A percentile compares a stretch with the other conserved stretches of the same genome.
phyloP scores from a whole-genome alignment of 2,797 vertebrate genomes.

The Pantherophis alleghaniensis region DNA sequence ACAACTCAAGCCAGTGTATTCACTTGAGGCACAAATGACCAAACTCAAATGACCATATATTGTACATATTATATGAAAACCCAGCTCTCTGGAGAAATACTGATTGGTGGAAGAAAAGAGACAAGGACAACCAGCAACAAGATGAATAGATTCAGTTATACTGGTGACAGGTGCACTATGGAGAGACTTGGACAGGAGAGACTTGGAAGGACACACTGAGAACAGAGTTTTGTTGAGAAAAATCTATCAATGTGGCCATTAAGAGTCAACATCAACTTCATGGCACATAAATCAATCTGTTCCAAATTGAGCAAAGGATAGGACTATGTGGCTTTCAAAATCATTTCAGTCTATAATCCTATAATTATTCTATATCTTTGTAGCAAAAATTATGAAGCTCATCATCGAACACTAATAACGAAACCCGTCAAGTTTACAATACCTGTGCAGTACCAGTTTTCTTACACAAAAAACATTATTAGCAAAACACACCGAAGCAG shows the following conservation, averaged over 20 bases:
- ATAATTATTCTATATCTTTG: background rate
- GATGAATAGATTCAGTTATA: background rate
- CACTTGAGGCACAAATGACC: background rate
- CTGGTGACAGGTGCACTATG: background rate
- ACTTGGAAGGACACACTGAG: background rate
- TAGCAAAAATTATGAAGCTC: background rate
- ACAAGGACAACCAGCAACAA: background rate
- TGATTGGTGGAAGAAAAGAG: background rate
- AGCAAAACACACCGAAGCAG: background rate
- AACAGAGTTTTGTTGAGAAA: background rate
- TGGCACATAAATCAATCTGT: background rate
- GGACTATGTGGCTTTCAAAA: background rate
- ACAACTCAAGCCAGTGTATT: background rate
- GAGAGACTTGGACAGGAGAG: background rate
- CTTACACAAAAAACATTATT: background rate
- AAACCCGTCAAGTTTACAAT: background rate
- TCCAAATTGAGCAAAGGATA: background rate
- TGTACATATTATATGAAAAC: background rate
- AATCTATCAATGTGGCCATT: background rate
- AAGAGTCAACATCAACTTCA: background rate
- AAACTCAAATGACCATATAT: background rate
- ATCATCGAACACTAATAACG: background rate
- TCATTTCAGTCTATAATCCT: background rate
- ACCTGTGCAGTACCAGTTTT: background rate
- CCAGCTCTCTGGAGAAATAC: background rate